Percentiles rank a stretch among this genome's conserved stretches.
phyloP scores from a whole-genome alignment of 2,113 vertebrate species.

The Saccopteryx bilineata region DNA sequence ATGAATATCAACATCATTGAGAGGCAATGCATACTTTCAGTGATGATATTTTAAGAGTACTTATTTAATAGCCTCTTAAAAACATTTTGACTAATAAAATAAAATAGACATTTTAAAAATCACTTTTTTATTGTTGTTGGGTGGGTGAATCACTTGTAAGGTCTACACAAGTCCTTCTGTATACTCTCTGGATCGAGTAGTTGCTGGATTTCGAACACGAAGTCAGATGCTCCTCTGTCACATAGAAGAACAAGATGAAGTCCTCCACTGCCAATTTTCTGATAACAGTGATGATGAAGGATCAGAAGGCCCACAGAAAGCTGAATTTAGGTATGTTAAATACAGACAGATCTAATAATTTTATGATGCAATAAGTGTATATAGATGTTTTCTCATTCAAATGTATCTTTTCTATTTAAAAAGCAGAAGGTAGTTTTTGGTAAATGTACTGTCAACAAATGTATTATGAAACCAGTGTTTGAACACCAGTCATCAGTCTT shows the following conservation, averaged over 20 bases:
- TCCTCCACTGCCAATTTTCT: slow-evolving; percentile 88
- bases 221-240: slow-evolving; percentile 91
- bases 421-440: slow-evolving; percentile 2
- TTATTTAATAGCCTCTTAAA: slow-evolving; percentile 35
- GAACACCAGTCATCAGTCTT: slow-evolving; percentile 26
- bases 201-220: slow-evolving; percentile 92
- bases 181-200: slow-evolving; percentile 90
- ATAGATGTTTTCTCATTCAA: slow-evolving; percentile 76
- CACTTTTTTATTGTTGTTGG: slow-evolving; percentile 70
- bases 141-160: slow-evolving; percentile 85
- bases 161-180: slow-evolving; percentile 88
- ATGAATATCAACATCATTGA: slow-evolving; percentile 27
- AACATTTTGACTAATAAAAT: slow-evolving; percentile 29
- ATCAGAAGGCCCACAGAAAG: slow-evolving; percentile 79
- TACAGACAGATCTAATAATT: slow-evolving; percentile 28
- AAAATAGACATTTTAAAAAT: slow-evolving; percentile 46
- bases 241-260: slow-evolving; percentile 93
- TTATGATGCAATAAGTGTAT: background rate
- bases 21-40: background rate
- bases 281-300: slow-evolving; percentile 87
- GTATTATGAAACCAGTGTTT: slow-evolving; percentile 52
- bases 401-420: background rate
- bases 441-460: background rate
- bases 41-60: slow-evolving; percentile 21
- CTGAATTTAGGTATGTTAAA: slow-evolving; percentile 85